Base-by-base conservation (phyloP, 2,888 invertebrate genomes). In the Eupithecia abbreviata region DNA sequence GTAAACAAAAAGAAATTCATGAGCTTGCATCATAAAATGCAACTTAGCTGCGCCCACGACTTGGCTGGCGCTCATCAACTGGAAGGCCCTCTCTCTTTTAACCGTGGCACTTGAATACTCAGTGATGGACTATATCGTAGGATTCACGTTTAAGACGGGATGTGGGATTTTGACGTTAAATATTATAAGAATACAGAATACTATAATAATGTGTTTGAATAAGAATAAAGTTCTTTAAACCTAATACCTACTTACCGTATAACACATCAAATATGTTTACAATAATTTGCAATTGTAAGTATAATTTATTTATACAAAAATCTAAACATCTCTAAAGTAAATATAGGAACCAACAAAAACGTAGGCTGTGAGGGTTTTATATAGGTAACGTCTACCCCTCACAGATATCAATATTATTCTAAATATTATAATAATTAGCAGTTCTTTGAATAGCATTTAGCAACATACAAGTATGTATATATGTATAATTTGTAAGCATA, bases 21-120 rank as follows among this genome's bases (percentile, higher is more conserved):
- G 82, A 93, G 88, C 84, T 92, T 91, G 86, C 89, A 88, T 91
- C 93, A 92, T 84, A 87, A 86, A 91, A 90, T 90, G 90, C 88
- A 90, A 88, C 87, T 75, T 82, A 86, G 86, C 86, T 85, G 89
- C 86, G 88, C 87, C 86, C 90, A 86, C 87, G 84, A 84, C 85
- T 43, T 9, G 84, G 84, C 84, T 85, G 87, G 87, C 90, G 89
- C 45, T 15, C 66, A 68, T n/a, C 67, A 89, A 88, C 88, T 86
- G 90, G 88, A 84, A 84, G 83, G 84, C 88, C 92, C 92, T 91
- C 92, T 93, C 92, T 93, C 92, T 93, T 93, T 93, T 93, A 90
- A 90, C 89, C 88, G 90, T 90, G 90, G 87, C 89, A 89, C 86
- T 89, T 88, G 84, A 90, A 90, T 84, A 85, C 84, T 87, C 83